Conservation (phyloP, 2,888 invertebrate genomes). For the Nebria salina region DNA sequence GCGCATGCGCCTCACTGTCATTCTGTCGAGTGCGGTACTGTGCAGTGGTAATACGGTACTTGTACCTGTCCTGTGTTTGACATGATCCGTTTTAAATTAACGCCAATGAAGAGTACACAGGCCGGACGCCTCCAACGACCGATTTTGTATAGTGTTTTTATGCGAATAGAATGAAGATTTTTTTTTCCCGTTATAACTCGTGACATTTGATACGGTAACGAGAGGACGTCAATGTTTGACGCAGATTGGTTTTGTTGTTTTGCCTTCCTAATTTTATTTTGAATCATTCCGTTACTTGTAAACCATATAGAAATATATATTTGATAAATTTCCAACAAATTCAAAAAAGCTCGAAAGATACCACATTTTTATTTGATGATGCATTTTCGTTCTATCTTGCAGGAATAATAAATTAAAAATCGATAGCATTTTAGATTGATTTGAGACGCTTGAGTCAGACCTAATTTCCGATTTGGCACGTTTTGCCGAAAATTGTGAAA, state of each 20-base stretch:
- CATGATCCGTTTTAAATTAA: slow-evolving; percentile 45
- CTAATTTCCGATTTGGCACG: slow-evolving; percentile 7
- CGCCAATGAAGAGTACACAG: slow-evolving; percentile 36
- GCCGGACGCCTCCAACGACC: background rate
- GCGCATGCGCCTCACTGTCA: slow-evolving; percentile 7
- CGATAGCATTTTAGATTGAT: background rate
- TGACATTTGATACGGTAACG: slow-evolving; percentile 22
- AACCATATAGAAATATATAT: background rate
- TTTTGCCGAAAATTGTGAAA: slow-evolving; percentile 16
- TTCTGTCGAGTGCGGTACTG: background rate
- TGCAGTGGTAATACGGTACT: background rate
- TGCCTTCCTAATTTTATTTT: slow-evolving; percentile 18
- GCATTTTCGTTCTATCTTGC: background rate
- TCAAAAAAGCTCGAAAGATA: background rate
- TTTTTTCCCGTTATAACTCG: background rate
- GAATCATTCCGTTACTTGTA: no score
- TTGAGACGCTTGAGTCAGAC: background rate
- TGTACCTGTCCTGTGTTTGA: slow-evolving; percentile 35
- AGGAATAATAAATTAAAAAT: background rate
- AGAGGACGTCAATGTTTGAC: slow-evolving; percentile 33
- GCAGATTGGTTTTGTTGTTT: slow-evolving; percentile 30
- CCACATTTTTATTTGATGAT: background rate
- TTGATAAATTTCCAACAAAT: no score
- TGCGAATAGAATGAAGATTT: slow-evolving; percentile 30
- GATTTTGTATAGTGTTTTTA: slow-evolving; percentile 22